A percentile compares a stretch with the other conserved stretches of the same genome.
These are phyloP conservation scores for Petrocephalus microphthalmus DNA, from an alignment of 2,113 vertebrate genomes.

Conservation along the genomic window DNA sequence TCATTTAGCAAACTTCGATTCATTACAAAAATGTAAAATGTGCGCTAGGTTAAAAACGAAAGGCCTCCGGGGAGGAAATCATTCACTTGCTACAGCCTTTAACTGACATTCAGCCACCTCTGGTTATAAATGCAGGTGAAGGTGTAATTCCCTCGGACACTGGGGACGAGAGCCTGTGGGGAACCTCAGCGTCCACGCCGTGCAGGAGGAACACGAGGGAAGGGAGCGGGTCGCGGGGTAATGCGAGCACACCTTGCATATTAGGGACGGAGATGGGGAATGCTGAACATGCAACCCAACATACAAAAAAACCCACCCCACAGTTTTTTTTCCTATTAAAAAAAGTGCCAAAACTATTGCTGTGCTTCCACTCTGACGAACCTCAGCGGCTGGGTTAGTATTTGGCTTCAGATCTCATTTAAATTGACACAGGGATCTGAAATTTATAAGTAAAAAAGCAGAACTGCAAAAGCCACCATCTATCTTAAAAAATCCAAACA, in stretches of 20 bases:
- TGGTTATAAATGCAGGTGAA: conserved; percentile 32
- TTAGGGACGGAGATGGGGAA: not conserved
- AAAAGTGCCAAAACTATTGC: not conserved
- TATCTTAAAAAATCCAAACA: conserved; percentile 5
- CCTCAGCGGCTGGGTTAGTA: not conserved
- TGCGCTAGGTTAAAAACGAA: conserved; percentile 26
- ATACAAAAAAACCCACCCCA: not conserved
- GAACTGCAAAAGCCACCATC: not conserved
- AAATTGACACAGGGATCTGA: not conserved
- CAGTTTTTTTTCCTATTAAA: not conserved
- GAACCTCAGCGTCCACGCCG: conserved; percentile 22
- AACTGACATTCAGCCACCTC: not conserved
- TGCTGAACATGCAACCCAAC: not conserved
- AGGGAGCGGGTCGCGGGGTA: not conserved
- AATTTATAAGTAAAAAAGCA: not conserved
- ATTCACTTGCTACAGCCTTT: not conserved
- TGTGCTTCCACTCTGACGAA: not conserved
- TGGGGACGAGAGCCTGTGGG: conserved; percentile 27
- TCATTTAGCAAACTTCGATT: conserved; percentile 57
- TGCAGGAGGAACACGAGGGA: conserved; percentile 27
- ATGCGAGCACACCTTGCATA: not conserved
- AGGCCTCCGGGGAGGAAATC: conserved; percentile 22
- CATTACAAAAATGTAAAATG: conserved; percentile 33
- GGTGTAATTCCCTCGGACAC: conserved; percentile 27
- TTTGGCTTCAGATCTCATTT: not conserved